Evolutionary conservation across 2,113 vertebrate genomes (phyloP), one percentile per base, ranked within the genome.

Genomic region (Sinocyclocheilus grahami): DNA sequence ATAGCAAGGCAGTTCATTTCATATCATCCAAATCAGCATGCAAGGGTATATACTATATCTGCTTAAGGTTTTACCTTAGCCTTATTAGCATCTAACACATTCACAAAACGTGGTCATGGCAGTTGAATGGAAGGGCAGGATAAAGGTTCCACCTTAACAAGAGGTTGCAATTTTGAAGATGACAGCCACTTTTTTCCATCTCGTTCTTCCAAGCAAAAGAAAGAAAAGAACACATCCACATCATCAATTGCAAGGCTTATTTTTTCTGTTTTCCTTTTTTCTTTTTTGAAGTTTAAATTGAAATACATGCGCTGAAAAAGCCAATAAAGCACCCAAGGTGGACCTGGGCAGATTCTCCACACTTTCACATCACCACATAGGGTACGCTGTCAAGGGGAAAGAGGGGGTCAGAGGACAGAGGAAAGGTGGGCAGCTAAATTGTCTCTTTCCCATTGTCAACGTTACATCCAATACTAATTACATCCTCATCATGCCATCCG

Each of bases 231-330:
- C 94, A 96, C 95, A 94, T 96, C 95, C 95, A 96, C 95, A 91
- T 95, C 94, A 94, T 95, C 93, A 93, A 94, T 92, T 85, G 95
- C 95, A 95, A 96, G 94, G 95, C 95, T 94, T 92, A 92, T 90
- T 93, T 94, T 94, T 87, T 90, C 92, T 88, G 90, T 87, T 92
- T 95, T 94, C 89, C 89, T 91, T 91, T 89, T 87, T 92, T 92
- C 48, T 84, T 91, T 89, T 79, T 83, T 76, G 91, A 93, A 89
- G 90, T 94, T 95, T 95, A 89, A 90, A 87, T 91, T 69, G 85
- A 89, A 90, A 89, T 96, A 95, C 95, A 96, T 96, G 95, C 95
- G 95, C 94, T 95, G 95, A 95, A 96, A 95, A 96, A 96, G 94
- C 95, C 94, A 94, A 95, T 95, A 95, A 95, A 95, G 93, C 91